These are phyloP conservation scores for Drosophila putrida DNA, from an alignment of 2,888 invertebrate species.

Conservation along the genomic window DNA sequence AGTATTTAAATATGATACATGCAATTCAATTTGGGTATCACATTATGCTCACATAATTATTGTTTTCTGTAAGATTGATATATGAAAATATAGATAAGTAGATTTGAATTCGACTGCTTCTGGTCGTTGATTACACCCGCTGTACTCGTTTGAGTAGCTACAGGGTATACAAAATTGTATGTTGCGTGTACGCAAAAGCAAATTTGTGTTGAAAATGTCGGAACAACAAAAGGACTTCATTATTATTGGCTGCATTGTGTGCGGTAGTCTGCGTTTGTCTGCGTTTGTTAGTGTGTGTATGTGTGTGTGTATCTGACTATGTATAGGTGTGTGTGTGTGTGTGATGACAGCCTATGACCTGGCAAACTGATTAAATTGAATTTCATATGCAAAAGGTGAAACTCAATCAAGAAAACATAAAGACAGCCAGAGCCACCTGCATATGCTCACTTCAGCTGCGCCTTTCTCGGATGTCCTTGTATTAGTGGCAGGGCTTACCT, in stretches of 20 bases:
- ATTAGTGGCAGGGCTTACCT: slow-evolving; percentile 23
- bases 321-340: slow-evolving; percentile 9
- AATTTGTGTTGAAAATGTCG: slow-evolving; percentile 68
- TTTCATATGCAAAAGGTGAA: slow-evolving; percentile 80
- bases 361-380: slow-evolving; percentile 78
- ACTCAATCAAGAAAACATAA: slow-evolving; percentile 79
- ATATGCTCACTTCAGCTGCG: slow-evolving; percentile 42
- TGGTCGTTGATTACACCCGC: neutral
- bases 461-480: slow-evolving; percentile 11
- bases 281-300: slow-evolving; percentile 13
- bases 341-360: slow-evolving; percentile 55
- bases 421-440: slow-evolving; percentile 48
- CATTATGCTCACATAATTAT: too few species aligned
- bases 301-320: slow-evolving; percentile 5
- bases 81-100: too few species aligned
- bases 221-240: slow-evolving; percentile 77
- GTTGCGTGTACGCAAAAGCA: slow-evolving; percentile 65
- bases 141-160: neutral
- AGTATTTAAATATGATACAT: too few species aligned
- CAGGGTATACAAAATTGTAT: slow-evolving; percentile 31
- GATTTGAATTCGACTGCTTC: neutral
- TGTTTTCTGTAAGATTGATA: too few species aligned
- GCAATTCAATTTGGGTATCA: too few species aligned
- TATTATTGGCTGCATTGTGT: slow-evolving; percentile 72
- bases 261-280: slow-evolving; percentile 3